phyloP scores from a whole-genome alignment of 2,113 vertebrate species.

The Heloderma charlesbogerti region DNA sequence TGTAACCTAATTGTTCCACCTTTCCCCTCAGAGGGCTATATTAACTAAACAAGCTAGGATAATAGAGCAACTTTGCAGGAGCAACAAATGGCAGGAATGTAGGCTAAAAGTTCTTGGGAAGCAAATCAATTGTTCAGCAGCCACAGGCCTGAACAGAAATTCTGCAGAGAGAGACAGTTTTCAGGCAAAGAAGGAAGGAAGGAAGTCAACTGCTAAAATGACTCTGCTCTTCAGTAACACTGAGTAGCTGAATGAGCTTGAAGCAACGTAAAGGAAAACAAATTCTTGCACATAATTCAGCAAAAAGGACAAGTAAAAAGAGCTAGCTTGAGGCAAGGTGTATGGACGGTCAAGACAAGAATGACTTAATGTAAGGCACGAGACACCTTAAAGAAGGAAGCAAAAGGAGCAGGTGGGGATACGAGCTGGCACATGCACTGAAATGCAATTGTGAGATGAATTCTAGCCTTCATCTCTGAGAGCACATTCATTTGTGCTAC shows the following conservation, averaged over 20 bases:
- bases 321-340: not conserved
- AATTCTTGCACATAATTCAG: not conserved
- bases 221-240: not conserved
- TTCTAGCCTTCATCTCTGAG: not conserved
- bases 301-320: not conserved
- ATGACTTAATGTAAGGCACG: not conserved
- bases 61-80: not conserved
- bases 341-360: not conserved
- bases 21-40: not conserved
- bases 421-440: no score
- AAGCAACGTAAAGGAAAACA: not conserved
- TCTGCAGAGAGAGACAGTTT: not conserved
- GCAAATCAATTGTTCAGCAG: not conserved
- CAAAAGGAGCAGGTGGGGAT: not conserved
- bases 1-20: not conserved
- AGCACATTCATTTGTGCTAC: not conserved
- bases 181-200: not conserved
- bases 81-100: not conserved
- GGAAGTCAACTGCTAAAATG: not conserved
- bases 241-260: not conserved
- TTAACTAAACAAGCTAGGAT: not conserved
- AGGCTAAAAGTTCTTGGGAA: not conserved
- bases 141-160: not conserved
- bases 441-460: not conserved
- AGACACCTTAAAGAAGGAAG: not conserved